Percentiles rank a stretch among this genome's conserved stretches.
Evolutionary conservation across 1,140 invertebrate species (phyloP).

Genomic region (Lasioglossum albipes): DNA sequence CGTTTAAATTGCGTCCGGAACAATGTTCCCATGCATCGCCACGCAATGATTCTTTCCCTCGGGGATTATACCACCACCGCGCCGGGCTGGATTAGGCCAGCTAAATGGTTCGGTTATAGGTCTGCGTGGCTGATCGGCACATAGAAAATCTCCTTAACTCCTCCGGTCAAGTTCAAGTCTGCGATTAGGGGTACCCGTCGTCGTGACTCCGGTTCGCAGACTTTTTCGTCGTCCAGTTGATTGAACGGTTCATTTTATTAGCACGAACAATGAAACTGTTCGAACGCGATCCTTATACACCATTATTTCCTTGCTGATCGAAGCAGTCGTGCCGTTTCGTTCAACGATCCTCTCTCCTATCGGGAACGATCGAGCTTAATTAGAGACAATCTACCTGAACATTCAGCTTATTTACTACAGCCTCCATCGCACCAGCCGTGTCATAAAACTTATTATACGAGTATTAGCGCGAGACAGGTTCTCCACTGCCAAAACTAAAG

Average conservation of each 20-base stretch:
- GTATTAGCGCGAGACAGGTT: no score
- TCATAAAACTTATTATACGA: no score
- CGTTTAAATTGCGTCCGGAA: conserved; percentile 60
- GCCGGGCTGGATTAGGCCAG: conserved; percentile 55
- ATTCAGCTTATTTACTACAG: no score
- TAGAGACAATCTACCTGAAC: no score
- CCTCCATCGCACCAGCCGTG: no score
- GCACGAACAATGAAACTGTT: background rate
- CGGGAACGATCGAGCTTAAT: no score
- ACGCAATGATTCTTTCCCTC: conserved; percentile 19
- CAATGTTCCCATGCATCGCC: conserved; percentile 43
- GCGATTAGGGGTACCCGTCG: conserved; percentile 15
- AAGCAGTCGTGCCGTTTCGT: background rate
- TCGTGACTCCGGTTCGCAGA: background rate
- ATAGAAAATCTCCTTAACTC: conserved; percentile 23
- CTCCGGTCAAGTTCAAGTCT: conserved; percentile 16
- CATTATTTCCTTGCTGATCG: background rate
- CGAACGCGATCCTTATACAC: background rate
- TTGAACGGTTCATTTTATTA: conserved; percentile 2
- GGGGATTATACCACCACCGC: background rate
- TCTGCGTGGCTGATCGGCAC: conserved; percentile 56
- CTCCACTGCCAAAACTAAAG: no score
- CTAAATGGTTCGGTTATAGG: conserved; percentile 49
- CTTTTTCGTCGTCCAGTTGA: background rate
- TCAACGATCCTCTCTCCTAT: no score